Conservation (phyloP, 2,888 invertebrate genomes). For the Pristionchus entomophagus region DNA sequence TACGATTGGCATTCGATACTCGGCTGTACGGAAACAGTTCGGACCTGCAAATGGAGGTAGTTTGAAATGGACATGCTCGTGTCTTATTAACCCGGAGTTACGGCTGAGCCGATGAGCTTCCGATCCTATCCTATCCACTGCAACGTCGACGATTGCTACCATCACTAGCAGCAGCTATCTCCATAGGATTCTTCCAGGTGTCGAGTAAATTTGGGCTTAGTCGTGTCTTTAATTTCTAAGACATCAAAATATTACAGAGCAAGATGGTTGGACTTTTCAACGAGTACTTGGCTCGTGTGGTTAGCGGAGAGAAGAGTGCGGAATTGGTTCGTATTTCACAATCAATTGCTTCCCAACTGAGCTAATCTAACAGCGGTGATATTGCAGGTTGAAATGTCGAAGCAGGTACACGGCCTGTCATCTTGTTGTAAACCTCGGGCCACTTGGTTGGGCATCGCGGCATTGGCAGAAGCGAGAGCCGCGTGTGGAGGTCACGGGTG, state of each 20-base stretch:
- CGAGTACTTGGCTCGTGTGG: conserved; percentile 67
- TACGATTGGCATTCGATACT: conserved; percentile 88
- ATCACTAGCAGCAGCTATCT: conserved; percentile 82
- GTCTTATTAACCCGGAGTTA: too few relatives aligned
- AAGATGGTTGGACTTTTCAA: conserved; percentile 53
- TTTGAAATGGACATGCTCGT: too few relatives aligned
- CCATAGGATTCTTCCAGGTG: not conserved
- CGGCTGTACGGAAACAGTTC: conserved; percentile 90
- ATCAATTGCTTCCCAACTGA: conserved; percentile 48
- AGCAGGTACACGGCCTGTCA: conserved; percentile 80
- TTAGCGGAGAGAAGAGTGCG: conserved; percentile 76
- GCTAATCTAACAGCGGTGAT: too few relatives aligned
- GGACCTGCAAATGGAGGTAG: conserved; percentile 78
- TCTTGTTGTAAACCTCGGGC: conserved; percentile 81
- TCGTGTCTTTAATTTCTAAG: too few relatives aligned
- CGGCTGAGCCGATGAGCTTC: not conserved
- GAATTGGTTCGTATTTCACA: too few relatives aligned
- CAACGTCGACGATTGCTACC: conserved; percentile 89
- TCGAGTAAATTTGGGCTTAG: not conserved
- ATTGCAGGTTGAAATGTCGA: conserved; percentile 77
- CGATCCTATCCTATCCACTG: conserved; percentile 90
- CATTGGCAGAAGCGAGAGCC: conserved; percentile 92
- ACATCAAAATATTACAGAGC: too few relatives aligned
- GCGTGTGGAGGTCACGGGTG: conserved; percentile 95
- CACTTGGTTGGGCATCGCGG: conserved; percentile 89